Evolutionary conservation across 2,888 invertebrate species (phyloP).

Genomic region (Choristoneura rosaceana): DNA sequence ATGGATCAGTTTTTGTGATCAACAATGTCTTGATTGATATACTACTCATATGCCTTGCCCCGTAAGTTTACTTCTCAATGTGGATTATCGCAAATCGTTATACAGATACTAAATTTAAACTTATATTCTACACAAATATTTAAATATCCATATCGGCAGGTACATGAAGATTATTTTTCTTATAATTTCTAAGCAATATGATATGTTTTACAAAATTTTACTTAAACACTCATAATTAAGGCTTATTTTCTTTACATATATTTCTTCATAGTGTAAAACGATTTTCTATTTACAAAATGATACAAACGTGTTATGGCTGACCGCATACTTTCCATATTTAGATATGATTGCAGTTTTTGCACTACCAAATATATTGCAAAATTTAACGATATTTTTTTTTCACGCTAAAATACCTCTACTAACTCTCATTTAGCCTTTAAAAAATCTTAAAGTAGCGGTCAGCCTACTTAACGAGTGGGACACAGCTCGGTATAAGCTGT

Average conservation of each 20-base stretch:
- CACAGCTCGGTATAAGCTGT: slow-evolving; percentile 1
- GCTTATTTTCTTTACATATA: slow-evolving; percentile 24
- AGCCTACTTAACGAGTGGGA: neutral
- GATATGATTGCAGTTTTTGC: too few relatives aligned
- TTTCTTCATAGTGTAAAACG: slow-evolving; percentile 20
- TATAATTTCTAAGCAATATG: slow-evolving; percentile 43
- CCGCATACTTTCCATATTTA: neutral
- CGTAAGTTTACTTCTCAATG: neutral
- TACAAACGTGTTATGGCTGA: slow-evolving; percentile 17
- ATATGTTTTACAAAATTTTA: slow-evolving; percentile 45
- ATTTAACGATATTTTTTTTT: too few relatives aligned
- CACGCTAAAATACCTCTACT: neutral
- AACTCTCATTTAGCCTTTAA: neutral
- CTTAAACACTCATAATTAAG: slow-evolving; percentile 31
- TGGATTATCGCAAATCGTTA: neutral
- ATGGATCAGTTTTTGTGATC: neutral
- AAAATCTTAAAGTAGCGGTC: neutral
- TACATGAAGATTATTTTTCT: slow-evolving; percentile 45
- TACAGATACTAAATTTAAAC: slow-evolving; percentile 2
- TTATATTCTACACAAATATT: slow-evolving; percentile 26
- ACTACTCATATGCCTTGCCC: neutral
- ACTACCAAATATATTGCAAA: too few relatives aligned
- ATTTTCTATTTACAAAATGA: slow-evolving; percentile 26
- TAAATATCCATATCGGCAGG: slow-evolving; percentile 44
- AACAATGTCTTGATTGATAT: neutral